Evolutionary conservation across 92 coral and sea anemone genomes (phyloP), one percentile per base, ranked within the genome.

Genomic region (Scolanthus callimorphus): DNA sequence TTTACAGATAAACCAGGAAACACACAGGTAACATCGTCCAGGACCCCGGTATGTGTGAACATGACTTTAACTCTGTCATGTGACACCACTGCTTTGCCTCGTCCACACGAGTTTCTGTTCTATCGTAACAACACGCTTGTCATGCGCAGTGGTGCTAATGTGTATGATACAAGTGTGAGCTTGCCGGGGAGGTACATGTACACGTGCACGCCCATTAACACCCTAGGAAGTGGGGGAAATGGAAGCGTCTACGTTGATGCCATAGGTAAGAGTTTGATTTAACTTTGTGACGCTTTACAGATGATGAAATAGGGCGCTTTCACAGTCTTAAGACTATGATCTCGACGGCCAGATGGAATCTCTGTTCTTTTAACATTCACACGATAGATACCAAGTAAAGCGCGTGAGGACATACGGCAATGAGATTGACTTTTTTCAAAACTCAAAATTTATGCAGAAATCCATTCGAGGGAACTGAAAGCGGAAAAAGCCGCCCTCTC

Each of bases 1-100:
- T 6, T 46, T 46, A 21, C 22, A 46, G 52, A 46, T 19, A 46
- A 46, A 46, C 52, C 52, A 9, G 52, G 17, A 19, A 46, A 46
- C 23, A 46, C 52, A 20, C 11, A 21, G 4, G 4, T 46, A 46
- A 46, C 23, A 46, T 6, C 11, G 11, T 9, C 17, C 12, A 9
- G 17, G 8, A 9, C 52, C 12, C 8, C 52, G 12, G 11, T 19
- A 10, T 46, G 12, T 20, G 19, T 10, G 17, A 20, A 46, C 52
- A 20, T 6, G 8, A 4, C 11, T 10, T 4, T 46, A 46, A 20
- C 23, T 46, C 22, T 46, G 4, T 4, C 4, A 9, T 46, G 52
- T 20, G 17, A 9, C 6, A 19, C 52, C 6, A 46, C 52, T 4
- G 52, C 52, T 20, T 6, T 6, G 19, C 52, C 52, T 9, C 11